Percentiles rank a stretch among this genome's conserved stretches.
Conservation (phyloP, 1,140 invertebrate genomes). For the Himalopsyche phryganea region DNA sequence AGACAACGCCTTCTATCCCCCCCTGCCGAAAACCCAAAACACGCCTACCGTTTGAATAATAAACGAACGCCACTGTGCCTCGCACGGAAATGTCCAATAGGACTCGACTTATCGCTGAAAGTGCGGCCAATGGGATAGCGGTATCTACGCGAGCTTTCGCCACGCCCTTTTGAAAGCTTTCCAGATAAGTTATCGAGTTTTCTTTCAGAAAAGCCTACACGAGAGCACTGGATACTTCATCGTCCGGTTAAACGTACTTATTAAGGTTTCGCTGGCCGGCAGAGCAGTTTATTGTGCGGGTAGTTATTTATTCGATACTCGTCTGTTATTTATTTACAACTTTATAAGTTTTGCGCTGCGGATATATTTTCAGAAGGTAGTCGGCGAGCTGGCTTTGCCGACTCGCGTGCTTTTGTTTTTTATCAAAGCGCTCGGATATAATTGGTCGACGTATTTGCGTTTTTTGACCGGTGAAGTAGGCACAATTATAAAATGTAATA, state of each 20-base stretch:
- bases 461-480: no score
- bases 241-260: slow-evolving; percentile 2
- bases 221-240: slow-evolving; percentile 5
- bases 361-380: slow-evolving; percentile 4
- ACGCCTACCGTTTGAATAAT: not conserved
- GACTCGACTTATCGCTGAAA: slow-evolving; percentile 21
- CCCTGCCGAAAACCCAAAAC: not conserved
- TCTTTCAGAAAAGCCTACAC: slow-evolving; percentile 1
- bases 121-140: not conserved
- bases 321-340: slow-evolving; percentile 32
- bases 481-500: no score
- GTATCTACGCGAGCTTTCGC: no score
- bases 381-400: not conserved
- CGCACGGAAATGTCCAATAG: slow-evolving; percentile 27
- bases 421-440: not conserved
- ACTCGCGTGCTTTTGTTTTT: not conserved
- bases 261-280: slow-evolving; percentile 17
- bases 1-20: slow-evolving; percentile 1
- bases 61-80: not conserved
- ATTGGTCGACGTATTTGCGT: not conserved
- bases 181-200: slow-evolving; percentile 1
- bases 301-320: slow-evolving; percentile 28
- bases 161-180: not conserved
- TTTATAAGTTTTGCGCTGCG: slow-evolving; percentile 22
- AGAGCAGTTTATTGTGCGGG: slow-evolving; percentile 26